Percentiles rank a stretch among this genome's conserved stretches.
Conservation (phyloP, 2,888 invertebrate genomes). For the Julus scandinavius region DNA sequence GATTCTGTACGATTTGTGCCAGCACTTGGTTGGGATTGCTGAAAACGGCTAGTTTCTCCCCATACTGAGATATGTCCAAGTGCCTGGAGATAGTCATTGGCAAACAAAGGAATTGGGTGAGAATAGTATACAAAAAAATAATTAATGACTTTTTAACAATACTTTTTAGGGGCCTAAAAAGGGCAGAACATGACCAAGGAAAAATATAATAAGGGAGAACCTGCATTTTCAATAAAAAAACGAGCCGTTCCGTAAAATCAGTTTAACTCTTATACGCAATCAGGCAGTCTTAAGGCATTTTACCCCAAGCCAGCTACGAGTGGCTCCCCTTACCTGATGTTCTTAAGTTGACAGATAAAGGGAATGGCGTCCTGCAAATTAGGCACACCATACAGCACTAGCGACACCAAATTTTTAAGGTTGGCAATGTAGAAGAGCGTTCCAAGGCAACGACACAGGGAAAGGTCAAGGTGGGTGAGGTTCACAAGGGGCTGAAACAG, state of each 20-base stretch:
- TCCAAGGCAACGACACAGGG: slow-evolving; percentile 74
- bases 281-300: too few species aligned
- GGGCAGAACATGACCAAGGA: too few species aligned
- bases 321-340: slow-evolving; percentile 67
- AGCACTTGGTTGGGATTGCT: slow-evolving; percentile 79
- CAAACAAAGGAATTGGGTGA: too few species aligned
- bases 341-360: slow-evolving; percentile 68
- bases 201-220: too few species aligned
- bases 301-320: not conserved
- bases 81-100: slow-evolving; percentile 69
- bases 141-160: too few species aligned
- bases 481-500: slow-evolving; percentile 73
- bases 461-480: slow-evolving; percentile 78
- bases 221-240: too few species aligned
- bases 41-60: slow-evolving; percentile 76
- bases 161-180: too few species aligned
- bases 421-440: slow-evolving; percentile 76
- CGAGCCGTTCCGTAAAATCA: too few species aligned
- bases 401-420: slow-evolving; percentile 76
- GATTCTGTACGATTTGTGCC: slow-evolving; percentile 75
- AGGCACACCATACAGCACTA: slow-evolving; percentile 84
- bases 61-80: slow-evolving; percentile 80
- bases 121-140: too few species aligned
- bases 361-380: slow-evolving; percentile 70
- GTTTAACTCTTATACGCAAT: too few species aligned